phyloP scores from a whole-genome alignment of 2,888 invertebrate genomes.

The Drosophila tripunctata region DNA sequence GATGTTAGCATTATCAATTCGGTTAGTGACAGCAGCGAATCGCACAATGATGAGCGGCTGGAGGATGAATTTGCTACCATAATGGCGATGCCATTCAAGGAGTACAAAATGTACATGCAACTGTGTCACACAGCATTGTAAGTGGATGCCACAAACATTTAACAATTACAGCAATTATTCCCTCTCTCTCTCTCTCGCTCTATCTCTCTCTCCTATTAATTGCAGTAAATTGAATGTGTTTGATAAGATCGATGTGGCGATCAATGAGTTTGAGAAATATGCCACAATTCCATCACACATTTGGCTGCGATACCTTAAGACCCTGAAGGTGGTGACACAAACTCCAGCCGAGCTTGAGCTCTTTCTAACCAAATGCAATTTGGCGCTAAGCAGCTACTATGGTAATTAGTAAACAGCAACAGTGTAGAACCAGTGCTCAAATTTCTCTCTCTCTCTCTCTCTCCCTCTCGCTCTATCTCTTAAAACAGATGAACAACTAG shows the following conservation, averaged over 20 bases:
- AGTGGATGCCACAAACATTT: background rate
- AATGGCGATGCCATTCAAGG: conserved; percentile 19
- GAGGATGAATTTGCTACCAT: conserved; percentile 23
- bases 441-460: background rate
- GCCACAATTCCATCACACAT: conserved; percentile 45
- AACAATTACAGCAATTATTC: no score
- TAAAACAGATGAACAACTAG: conserved; percentile 37
- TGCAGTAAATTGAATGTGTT: conserved; percentile 46
- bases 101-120: conserved; percentile 31
- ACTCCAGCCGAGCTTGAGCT: conserved; percentile 29
- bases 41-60: conserved; percentile 8
- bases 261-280: conserved; percentile 14
- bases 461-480: background rate
- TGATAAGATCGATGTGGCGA: conserved; percentile 34
- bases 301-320: conserved; percentile 51
- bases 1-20: conserved; percentile 24
- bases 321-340: conserved; percentile 40
- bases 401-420: no score
- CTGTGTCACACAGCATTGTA: conserved; percentile 51
- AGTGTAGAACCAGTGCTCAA: no score
- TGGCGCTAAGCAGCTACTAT: conserved; percentile 43
- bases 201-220: no score
- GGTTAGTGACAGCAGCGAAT: conserved; percentile 12
- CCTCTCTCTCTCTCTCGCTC: background rate
- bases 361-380: conserved; percentile 33